Conservation (phyloP, 2,888 invertebrate species). For the Sinelater perroti region DNA sequence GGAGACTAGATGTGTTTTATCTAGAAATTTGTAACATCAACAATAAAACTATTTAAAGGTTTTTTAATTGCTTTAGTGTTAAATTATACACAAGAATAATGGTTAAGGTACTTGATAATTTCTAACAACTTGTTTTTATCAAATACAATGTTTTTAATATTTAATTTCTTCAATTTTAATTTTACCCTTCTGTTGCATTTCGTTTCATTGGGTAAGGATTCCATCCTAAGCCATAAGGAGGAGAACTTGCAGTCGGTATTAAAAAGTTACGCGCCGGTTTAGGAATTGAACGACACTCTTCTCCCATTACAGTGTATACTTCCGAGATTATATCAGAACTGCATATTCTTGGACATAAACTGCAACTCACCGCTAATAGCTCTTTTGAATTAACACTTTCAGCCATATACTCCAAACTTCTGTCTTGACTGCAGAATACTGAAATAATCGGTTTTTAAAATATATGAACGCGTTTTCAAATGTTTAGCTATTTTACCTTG, state of each 20-base stretch:
- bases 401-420: conserved; percentile 14
- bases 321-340: conserved; percentile 14
- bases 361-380: conserved; percentile 16
- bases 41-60: no score
- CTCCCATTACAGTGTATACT: conserved; percentile 22
- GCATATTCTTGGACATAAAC: conserved; percentile 18
- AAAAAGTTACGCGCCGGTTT: conserved; percentile 20
- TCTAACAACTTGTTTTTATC: no score
- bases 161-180: no score
- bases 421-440: conserved; percentile 12
- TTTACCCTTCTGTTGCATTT: no score
- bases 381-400: conserved; percentile 20
- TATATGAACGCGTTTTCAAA: conserved; percentile 57
- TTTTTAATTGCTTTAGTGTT: no score
- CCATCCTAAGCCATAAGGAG: conserved; percentile 22
- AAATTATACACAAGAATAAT: no score
- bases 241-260: not conserved
- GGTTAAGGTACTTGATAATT: no score
- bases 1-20: no score
- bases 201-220: no score
- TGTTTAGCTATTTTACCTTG: conserved; percentile 17
- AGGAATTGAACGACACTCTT: conserved; percentile 17
- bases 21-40: no score
- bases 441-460: conserved; percentile 1
- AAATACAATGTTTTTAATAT: no score